These are phyloP conservation scores for Drosophila kanekoi DNA, from an alignment of 2,888 invertebrate genomes.

Conservation along the genomic window DNA sequence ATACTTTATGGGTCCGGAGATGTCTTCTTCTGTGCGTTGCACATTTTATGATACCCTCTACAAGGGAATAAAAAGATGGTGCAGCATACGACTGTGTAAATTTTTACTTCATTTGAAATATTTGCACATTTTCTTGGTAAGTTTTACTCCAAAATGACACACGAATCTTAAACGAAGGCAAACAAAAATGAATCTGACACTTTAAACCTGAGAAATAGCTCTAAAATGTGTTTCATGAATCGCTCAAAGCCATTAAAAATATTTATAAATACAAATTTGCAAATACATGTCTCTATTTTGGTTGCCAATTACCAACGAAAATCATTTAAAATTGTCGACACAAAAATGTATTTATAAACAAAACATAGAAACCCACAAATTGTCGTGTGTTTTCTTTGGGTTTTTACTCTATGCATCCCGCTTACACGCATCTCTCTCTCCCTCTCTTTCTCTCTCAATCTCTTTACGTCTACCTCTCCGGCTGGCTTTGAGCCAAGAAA, in stretches of 20 bases:
- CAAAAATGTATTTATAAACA: conserved; percentile 40
- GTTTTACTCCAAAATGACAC: background rate
- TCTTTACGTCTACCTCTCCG: background rate
- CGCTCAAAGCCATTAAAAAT: conserved; percentile 22
- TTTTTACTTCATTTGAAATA: too few species aligned
- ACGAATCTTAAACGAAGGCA: conserved; percentile 1
- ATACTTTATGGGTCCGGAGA: too few species aligned
- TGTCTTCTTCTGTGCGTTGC: too few species aligned
- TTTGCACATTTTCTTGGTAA: too few species aligned
- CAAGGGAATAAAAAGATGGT: too few species aligned
- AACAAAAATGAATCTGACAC: conserved; percentile 7
- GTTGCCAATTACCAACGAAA: conserved; percentile 42
- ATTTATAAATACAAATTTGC: conserved; percentile 26
- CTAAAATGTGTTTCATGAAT: conserved; percentile 14
- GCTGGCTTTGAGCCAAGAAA: conserved; percentile 58
- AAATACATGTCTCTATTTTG: conserved; percentile 40
- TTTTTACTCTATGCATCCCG: background rate
- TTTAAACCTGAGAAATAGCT: background rate
- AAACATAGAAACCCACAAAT: conserved; percentile 31
- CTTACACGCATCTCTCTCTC: background rate
- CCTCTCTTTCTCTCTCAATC: background rate
- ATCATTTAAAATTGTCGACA: conserved; percentile 34
- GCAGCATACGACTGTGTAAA: too few species aligned
- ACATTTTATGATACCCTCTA: too few species aligned
- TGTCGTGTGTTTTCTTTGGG: conserved; percentile 23